These are phyloP conservation scores for Prolemur simus DNA, from an alignment of 2,113 vertebrate genomes.

Conservation along the genomic window DNA sequence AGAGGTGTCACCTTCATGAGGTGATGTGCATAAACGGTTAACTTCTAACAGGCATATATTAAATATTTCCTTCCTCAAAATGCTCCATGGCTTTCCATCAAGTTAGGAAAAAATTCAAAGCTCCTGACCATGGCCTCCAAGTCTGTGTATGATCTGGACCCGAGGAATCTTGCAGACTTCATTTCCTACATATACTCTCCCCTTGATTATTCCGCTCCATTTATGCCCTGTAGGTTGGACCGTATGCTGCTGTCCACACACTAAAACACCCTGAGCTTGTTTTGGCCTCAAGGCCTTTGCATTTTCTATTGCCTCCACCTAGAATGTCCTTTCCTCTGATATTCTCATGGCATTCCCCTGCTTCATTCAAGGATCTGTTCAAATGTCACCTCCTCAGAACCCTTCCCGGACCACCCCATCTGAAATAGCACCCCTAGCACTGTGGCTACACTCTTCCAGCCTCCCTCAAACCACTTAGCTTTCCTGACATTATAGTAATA, in stretches of 20 bases:
- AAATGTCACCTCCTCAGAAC: background rate
- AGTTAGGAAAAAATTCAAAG: background rate
- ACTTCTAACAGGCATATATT: background rate
- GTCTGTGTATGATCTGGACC: background rate
- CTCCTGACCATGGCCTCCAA: background rate
- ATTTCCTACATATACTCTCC: background rate
- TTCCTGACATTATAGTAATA: background rate
- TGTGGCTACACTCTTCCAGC: accelerated
- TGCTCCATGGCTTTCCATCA: background rate
- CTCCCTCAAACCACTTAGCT: background rate
- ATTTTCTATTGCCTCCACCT: background rate
- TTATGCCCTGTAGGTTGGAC: no score
- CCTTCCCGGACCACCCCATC: background rate
- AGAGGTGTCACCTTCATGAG: background rate
- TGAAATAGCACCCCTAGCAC: background rate
- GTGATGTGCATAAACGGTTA: background rate
- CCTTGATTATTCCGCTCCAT: background rate
- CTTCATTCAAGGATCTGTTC: background rate
- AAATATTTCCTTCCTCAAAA: background rate
- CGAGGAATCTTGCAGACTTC: background rate
- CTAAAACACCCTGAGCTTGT: background rate
- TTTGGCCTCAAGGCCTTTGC: background rate
- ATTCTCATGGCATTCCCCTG: background rate
- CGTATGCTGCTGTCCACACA: accelerated
- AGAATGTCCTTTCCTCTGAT: background rate